These are phyloP conservation scores for Mesorhabditis spiculigera DNA, from an alignment of 2,888 invertebrate genomes.

Conservation along the genomic window DNA sequence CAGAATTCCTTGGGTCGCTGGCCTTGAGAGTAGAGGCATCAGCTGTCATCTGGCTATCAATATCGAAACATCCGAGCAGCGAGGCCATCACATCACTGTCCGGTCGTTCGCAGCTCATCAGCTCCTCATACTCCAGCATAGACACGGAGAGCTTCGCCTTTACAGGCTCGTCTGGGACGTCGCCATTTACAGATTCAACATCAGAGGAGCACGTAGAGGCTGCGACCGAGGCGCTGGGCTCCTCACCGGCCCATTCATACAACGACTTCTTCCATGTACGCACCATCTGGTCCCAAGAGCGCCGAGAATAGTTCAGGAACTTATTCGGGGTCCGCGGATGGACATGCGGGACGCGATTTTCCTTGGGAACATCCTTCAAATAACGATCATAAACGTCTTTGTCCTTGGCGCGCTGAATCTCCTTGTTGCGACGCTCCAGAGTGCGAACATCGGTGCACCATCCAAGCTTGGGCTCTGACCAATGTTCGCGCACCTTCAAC, in stretches of 20 bases:
- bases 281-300: constrained; percentile 82
- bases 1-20: constrained; percentile 14
- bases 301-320: constrained; percentile 78
- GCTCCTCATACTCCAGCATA: neutral
- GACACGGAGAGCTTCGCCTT: no score
- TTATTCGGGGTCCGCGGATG: constrained; percentile 89
- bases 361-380: constrained; percentile 32
- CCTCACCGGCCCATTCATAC: constrained; percentile 52
- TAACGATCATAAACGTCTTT: constrained; percentile 50
- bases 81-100: constrained; percentile 54
- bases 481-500: constrained; percentile 22
- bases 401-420: constrained; percentile 40
- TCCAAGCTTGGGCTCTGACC: constrained; percentile 46
- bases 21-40: constrained; percentile 54
- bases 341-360: constrained; percentile 34
- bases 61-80: constrained; percentile 49
- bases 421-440: constrained; percentile 37
- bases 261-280: constrained; percentile 49
- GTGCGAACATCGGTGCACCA: constrained; percentile 49
- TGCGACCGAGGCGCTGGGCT: constrained; percentile 45
- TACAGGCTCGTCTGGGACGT: neutral
- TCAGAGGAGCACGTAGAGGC: constrained; percentile 35
- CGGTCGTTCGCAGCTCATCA: constrained; percentile 20
- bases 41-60: constrained; percentile 33
- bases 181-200: neutral